phyloP scores from a whole-genome alignment of 2,888 invertebrate species.

The Rhamnusium bicolor region DNA sequence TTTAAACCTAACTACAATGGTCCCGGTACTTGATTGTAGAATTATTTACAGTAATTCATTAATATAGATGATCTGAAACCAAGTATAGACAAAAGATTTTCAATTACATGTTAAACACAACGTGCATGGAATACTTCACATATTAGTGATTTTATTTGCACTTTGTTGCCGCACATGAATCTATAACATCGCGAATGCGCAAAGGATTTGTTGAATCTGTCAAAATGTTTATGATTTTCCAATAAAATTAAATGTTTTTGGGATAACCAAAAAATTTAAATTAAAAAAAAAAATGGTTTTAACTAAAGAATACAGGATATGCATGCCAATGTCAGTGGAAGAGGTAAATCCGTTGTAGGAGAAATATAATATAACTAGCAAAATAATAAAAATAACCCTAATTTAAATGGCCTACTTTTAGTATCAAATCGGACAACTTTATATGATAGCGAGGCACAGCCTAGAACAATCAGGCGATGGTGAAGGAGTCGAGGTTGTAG shows the following conservation, averaged over 20 bases:
- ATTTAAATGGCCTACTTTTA: constrained; percentile 69
- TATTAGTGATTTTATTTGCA: neutral
- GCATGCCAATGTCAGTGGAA: constrained; percentile 93
- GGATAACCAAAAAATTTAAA: neutral
- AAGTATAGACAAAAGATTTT: no score
- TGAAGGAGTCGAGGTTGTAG: constrained; percentile 93
- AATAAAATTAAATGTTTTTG: neutral
- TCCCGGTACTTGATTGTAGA: no score
- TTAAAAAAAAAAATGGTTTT: constrained; percentile 84
- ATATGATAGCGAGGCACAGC: constrained; percentile 96
- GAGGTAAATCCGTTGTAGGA: constrained; percentile 78
- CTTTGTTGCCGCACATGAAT: neutral
- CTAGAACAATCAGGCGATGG: constrained; percentile 91
- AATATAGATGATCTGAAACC: no score
- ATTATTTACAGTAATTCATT: no score
- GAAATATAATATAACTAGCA: constrained; percentile 26
- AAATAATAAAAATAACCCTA: constrained; percentile 14
- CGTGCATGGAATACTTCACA: neutral
- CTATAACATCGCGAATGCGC: neutral
- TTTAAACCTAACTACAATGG: no score
- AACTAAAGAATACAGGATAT: constrained; percentile 91
- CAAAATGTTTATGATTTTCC: neutral
- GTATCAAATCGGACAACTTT: constrained; percentile 93
- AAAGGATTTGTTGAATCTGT: neutral
- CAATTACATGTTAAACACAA: no score